phyloP scores from a whole-genome alignment of 2,113 vertebrate genomes.

The Leiothrix lutea region DNA sequence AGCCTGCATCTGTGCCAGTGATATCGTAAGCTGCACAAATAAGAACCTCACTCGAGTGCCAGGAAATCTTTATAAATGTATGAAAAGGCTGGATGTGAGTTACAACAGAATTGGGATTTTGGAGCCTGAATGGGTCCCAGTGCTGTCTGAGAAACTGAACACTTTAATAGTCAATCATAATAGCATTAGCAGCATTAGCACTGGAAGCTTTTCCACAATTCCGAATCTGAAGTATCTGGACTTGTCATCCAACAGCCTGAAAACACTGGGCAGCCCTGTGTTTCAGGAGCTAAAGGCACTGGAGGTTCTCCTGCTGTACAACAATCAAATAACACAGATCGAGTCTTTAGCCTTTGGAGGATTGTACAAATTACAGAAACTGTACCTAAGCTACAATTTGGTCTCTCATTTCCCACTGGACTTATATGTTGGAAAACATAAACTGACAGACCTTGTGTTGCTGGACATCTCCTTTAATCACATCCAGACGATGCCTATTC shows the following conservation, averaged over 20 bases:
- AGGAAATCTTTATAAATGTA: constrained; percentile 73
- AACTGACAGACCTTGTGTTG: constrained; percentile 74
- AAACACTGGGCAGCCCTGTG: constrained; percentile 66
- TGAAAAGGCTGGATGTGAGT: constrained; percentile 82
- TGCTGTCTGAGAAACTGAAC: constrained; percentile 71
- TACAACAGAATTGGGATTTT: constrained; percentile 78
- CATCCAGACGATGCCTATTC: constrained; percentile 73
- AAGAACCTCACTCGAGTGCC: constrained; percentile 78
- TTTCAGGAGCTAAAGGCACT: constrained; percentile 77
- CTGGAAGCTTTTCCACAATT: constrained; percentile 71
- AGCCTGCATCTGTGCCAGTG: constrained; percentile 83
- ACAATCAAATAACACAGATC: constrained; percentile 77
- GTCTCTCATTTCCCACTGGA: constrained; percentile 74
- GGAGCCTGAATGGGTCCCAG: constrained; percentile 73
- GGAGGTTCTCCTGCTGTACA: constrained; percentile 82
- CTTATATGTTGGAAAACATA: constrained; percentile 71
- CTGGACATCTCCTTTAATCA: constrained; percentile 83
- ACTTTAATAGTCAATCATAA: constrained; percentile 80
- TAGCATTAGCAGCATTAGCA: constrained; percentile 70
- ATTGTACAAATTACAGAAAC: constrained; percentile 73
- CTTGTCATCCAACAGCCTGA: constrained; percentile 83
- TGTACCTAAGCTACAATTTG: constrained; percentile 82
- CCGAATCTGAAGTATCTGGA: constrained; percentile 79
- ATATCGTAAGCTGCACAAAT: constrained; percentile 83
- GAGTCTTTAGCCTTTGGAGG: constrained; percentile 73